Base-by-base conservation (phyloP, 2,888 invertebrate species). In the Drosophila helvetica region DNA sequence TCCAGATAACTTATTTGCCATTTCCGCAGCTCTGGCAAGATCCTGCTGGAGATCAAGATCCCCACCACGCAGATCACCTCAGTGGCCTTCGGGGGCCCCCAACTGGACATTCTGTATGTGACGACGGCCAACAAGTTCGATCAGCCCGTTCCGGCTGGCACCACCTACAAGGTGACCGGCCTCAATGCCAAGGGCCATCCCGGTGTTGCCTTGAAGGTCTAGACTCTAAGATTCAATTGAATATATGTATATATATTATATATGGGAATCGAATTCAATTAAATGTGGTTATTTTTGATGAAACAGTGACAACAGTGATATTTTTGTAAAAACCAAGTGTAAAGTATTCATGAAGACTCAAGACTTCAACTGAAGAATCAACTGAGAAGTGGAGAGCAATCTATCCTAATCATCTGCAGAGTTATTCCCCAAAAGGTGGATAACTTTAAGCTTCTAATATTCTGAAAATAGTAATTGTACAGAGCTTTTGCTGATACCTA, bases 41-140 rank as follows among this genome's bases (percentile, higher is more conserved):
- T 95, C 0, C 91, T 96, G 4, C 92, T 93, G 61, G 93, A 93
- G 69, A 91, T 96, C 9, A 90, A 93, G 9, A 92, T 95, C 56
- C 96, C 96, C 0, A 94, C 94, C 15, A 93, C 94, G 8, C 94
- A 95, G 88, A 93, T 94, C 54, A 96, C 96, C 0, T 96, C 96
- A 0, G 94, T 93, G 27, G 94, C 95, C 15, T 96, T 95, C 91
- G 96, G 96, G 1, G 96, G 96, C 0, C 92, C 93, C 4, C 92
- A 93, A 75, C 91, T 95, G 59, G 95, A 95, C 78, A 93, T 94
- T 71, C 92, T 96, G 54, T 96, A 93, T 90, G 96, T 96, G 47
- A 96, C 96, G 2, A 93, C 94, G 0, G 95, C 95, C 1, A 91
- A 89, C 15, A 86, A 80, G 48, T 82, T 81, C 43, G 83, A 78